Percentiles rank a stretch among this genome's conserved stretches.
Conservation (phyloP, 2,797 vertebrate species). For the Cyclura pinguis region DNA sequence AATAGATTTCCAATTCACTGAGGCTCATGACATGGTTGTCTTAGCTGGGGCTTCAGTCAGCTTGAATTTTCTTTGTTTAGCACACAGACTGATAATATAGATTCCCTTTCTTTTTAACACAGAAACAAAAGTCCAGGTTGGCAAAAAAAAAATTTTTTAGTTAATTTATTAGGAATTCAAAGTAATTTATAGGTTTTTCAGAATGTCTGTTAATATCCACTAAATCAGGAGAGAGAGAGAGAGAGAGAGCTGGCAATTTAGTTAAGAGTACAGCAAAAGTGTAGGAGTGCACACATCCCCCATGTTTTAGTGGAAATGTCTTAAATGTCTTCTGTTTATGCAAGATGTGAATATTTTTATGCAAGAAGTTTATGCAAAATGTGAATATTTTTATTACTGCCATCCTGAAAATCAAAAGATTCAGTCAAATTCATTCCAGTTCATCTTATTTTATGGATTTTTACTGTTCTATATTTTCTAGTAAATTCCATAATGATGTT, state of each 20-base stretch:
- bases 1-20: conserved; percentile 44
- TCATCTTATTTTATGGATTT: not conserved
- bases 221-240: not conserved
- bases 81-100: not conserved
- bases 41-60: not conserved
- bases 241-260: not conserved
- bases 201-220: not conserved
- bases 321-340: not conserved
- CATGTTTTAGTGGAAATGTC: not conserved
- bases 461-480: not conserved
- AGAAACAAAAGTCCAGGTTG: not conserved
- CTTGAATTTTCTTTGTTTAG: conserved; percentile 19
- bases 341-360: conserved; percentile 5
- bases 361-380: too few species aligned
- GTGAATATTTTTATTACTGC: not conserved
- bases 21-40: not conserved
- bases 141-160: not conserved
- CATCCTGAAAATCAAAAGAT: not conserved
- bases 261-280: not conserved
- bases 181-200: not conserved
- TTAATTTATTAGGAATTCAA: not conserved
- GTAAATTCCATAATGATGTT: conserved; percentile 8
- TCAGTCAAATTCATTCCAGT: not conserved
- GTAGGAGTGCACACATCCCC: not conserved
- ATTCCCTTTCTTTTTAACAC: not conserved